These are phyloP conservation scores for Epinotia brunnichana DNA, from an alignment of 2,888 invertebrate genomes.

Conservation along the genomic window DNA sequence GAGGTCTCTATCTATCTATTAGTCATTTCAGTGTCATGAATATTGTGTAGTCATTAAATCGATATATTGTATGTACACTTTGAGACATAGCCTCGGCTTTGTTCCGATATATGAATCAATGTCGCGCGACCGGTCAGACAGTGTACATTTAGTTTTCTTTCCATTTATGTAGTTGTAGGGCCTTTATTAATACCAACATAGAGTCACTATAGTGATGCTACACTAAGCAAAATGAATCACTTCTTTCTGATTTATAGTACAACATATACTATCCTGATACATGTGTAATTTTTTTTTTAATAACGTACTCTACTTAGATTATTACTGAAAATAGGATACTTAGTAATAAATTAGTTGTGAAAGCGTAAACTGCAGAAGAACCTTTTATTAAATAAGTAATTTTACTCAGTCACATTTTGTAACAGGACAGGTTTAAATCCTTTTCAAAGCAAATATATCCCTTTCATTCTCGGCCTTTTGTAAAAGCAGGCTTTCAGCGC, in stretches of 20 bases:
- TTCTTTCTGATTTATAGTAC: slow-evolving; percentile 28
- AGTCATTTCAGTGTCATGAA: too few relatives aligned
- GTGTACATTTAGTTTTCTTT: slow-evolving; percentile 25
- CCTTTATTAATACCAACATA: slow-evolving; percentile 19
- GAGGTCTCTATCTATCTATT: too few relatives aligned
- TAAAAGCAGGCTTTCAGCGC: slow-evolving; percentile 57
- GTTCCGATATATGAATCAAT: slow-evolving; percentile 42
- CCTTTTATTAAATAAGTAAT: too few relatives aligned
- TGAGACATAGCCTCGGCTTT: slow-evolving; percentile 17
- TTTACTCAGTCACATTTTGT: too few relatives aligned
- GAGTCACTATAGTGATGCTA: slow-evolving; percentile 7
- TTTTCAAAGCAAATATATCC: slow-evolving; percentile 46
- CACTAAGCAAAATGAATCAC: slow-evolving; percentile 7
- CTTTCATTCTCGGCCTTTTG: slow-evolving; percentile 46
- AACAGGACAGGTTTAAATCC: slow-evolving; percentile 18
- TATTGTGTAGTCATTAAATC: background rate
- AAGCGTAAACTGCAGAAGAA: too few relatives aligned
- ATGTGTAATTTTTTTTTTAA: too few relatives aligned
- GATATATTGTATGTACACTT: slow-evolving; percentile 16
- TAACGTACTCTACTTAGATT: too few relatives aligned
- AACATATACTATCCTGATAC: background rate
- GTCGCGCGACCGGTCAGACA: slow-evolving; percentile 14
- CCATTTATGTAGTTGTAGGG: background rate
- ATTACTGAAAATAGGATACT: background rate
- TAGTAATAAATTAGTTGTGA: background rate